A percentile compares a stretch with the other conserved stretches of the same genome.
Evolutionary conservation across 1,140 invertebrate species (phyloP).

Genomic region (Halesus radiatus): DNA sequence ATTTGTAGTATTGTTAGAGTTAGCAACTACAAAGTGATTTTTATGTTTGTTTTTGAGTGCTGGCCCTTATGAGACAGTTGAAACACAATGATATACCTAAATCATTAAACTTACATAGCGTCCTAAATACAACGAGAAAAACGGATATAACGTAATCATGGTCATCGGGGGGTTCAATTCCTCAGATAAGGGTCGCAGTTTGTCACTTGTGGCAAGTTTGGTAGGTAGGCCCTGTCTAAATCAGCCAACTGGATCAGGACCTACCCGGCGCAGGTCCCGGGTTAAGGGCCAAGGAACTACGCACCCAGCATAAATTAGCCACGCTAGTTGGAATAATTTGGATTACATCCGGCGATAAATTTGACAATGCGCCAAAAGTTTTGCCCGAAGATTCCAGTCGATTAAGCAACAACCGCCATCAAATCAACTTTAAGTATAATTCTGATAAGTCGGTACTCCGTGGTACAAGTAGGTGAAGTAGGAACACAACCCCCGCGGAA

Average conservation of each 20-base stretch:
- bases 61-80: too few relatives aligned
- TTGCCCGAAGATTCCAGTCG: not conserved
- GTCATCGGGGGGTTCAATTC: not conserved
- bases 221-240: not conserved
- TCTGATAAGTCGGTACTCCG: not conserved
- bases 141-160: not conserved
- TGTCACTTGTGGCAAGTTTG: conserved; percentile 11
- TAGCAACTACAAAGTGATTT: too few relatives aligned
- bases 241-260: not conserved
- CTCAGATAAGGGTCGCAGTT: conserved; percentile 16
- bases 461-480: too few relatives aligned
- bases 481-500: too few relatives aligned
- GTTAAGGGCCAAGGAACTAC: not conserved
- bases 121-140: too few relatives aligned
- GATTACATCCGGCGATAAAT: conserved; percentile 15
- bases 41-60: too few relatives aligned
- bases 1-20: too few relatives aligned
- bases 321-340: not conserved
- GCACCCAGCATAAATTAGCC: conserved; percentile 4
- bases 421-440: conserved; percentile 16
- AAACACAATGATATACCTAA: too few relatives aligned
- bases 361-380: conserved; percentile 4
- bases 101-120: too few relatives aligned
- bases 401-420: conserved; percentile 11
- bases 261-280: too few relatives aligned